Evolutionary conservation across 2,113 vertebrate genomes (phyloP), one percentile per base, ranked within the genome.

Genomic region (Percopsis transmontana): DNA sequence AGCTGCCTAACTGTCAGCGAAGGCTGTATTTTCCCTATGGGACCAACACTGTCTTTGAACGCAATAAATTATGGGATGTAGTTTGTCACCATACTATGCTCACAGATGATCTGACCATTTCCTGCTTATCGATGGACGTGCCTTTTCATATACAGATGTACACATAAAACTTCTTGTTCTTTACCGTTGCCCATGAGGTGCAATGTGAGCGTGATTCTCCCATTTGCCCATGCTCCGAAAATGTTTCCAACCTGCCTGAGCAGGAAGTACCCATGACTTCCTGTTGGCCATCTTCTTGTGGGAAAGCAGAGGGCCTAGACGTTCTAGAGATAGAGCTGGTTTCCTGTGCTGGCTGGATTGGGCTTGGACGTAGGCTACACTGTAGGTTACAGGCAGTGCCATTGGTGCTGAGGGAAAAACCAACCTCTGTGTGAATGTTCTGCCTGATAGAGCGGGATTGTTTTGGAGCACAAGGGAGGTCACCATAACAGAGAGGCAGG

Each of bases 261-360:
- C 75, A 80, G 89, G 86, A 90, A 88, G 87, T 74, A 53, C 71
- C 77, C 76, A 27, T 72, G 64, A 71, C 66, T 86, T 88, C 82
- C 85, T 70, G 58, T 75, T 54, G 66, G 77, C 79, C 73, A 68
- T 82, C 54, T 69, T 60, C 9, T 67, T 70, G 72, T 84, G 20
- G 72, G 70, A 81, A 65, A 69, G 14, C 61, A 62, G 72, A 55
- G 70, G 42, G 64, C 65, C 63, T 56, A 60, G 74, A 59, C 64
- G 82, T 72, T 78, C 76, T 62, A 18, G 77, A 58, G 81, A 85
- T 62, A 78, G 67, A 66, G 62, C 69, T 21, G 58, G 60, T 76
- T 88, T 90, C 84, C 87, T 77, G 70, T 14, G 7, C 57, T 70
- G 45, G 58, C 61, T 80, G 67, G 62, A 57, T 63, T 83, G 63